Conservation (phyloP, 2,888 invertebrate species). For the Coelopa pilipes region DNA sequence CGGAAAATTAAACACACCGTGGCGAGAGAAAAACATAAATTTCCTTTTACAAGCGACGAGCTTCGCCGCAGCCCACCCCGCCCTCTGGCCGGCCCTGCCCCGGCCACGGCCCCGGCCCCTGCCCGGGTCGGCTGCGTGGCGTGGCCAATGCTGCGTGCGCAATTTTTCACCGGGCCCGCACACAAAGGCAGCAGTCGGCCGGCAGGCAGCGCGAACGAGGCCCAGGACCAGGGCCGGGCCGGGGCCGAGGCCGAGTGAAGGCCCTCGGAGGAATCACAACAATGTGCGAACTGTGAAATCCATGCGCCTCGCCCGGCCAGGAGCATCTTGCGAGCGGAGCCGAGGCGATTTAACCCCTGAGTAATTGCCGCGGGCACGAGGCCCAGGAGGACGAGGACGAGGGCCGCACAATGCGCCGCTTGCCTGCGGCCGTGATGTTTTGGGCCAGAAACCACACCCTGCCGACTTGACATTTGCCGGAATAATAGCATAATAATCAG, state of each 20-base stretch:
- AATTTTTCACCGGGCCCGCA: conserved; percentile 33
- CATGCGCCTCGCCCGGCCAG: conserved; percentile 31
- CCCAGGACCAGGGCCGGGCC: neutral
- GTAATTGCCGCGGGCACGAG: conserved; percentile 30
- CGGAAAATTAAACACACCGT: conserved; percentile 44
- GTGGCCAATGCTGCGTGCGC: conserved; percentile 31
- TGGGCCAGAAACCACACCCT: conserved; percentile 38
- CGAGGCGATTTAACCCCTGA: conserved; percentile 39
- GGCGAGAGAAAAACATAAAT: conserved; percentile 50
- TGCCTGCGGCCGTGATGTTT: conserved; percentile 21
- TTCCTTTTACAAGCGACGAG: conserved; percentile 49
- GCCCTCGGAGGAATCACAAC: conserved; percentile 23
- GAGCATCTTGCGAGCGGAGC: conserved; percentile 30
- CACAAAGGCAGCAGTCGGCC: neutral
- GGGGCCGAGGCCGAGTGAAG: no score
- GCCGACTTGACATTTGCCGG: conserved; percentile 38
- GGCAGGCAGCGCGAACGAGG: no score
- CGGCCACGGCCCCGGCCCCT: no score
- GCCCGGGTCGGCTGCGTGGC: conserved; percentile 36
- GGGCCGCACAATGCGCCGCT: conserved; percentile 6
- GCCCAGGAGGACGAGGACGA: no score
- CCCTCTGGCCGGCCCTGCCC: conserved; percentile 30
- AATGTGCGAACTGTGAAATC: conserved; percentile 30
- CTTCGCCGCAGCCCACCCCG: neutral
- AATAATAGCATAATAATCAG: conserved; percentile 47